Percentiles rank a stretch among this genome's conserved stretches.
Evolutionary conservation across 2,113 vertebrate genomes (phyloP).

Genomic region (Notarius quadriscutis): DNA sequence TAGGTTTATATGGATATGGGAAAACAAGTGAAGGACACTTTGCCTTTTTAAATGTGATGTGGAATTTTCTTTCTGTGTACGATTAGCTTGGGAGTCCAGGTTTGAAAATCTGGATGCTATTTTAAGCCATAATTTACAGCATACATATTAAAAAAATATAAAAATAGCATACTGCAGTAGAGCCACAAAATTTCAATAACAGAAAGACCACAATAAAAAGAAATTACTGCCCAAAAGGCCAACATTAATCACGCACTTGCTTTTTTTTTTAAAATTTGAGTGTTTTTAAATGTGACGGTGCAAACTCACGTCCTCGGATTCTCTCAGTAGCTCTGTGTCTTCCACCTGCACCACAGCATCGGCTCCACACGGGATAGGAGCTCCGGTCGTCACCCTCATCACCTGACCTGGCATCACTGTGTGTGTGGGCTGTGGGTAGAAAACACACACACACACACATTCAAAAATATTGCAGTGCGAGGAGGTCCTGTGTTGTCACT

Average conservation of each 20-base stretch:
- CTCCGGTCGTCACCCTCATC: constrained; percentile 98
- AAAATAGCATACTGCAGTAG: neutral
- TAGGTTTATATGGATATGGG: neutral
- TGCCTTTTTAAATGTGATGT: neutral
- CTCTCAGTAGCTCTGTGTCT: constrained; percentile 96
- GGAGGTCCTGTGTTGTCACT: neutral
- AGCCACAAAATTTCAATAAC: neutral
- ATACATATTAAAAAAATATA: neutral
- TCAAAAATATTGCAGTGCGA: neutral
- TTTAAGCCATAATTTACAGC: neutral
- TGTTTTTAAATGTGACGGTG: neutral
- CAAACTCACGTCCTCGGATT: constrained; percentile 93
- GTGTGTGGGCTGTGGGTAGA: constrained; percentile 85
- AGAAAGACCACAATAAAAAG: neutral
- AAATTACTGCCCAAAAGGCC: neutral
- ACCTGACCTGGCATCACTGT: constrained; percentile 99
- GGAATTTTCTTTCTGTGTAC: neutral
- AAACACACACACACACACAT: neutral
- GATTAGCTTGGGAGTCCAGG: neutral
- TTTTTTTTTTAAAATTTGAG: too few relatives aligned
- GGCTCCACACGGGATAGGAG: constrained; percentile 98
- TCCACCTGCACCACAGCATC: constrained; percentile 98
- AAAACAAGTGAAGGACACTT: neutral
- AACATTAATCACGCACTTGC: neutral
- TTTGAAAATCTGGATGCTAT: neutral